Conservation (phyloP, 1,140 invertebrate genomes). For the Zaprionus lachaisei region DNA sequence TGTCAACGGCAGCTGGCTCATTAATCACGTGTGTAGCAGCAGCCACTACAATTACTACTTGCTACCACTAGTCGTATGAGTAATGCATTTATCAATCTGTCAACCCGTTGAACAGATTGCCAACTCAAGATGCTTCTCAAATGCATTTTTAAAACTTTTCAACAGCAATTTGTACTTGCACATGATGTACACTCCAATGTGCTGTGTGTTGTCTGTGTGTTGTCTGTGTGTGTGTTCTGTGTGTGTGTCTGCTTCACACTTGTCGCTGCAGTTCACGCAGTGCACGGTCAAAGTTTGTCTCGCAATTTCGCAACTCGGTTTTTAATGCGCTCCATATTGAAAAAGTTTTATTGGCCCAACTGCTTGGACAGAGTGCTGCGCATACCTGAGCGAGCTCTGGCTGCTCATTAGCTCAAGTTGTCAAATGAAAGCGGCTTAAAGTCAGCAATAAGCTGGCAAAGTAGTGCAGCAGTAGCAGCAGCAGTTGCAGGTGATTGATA, state of each 20-base stretch:
- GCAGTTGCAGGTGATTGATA: background rate
- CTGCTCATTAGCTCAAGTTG: conserved; percentile 45
- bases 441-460: conserved; percentile 37
- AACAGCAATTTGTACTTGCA: conserved; percentile 68
- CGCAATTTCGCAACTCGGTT: conserved; percentile 68
- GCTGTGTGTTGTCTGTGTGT: background rate
- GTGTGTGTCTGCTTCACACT: conserved; percentile 1
- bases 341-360: conserved; percentile 79
- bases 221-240: background rate
- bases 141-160: conserved; percentile 67
- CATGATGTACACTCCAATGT: conserved; percentile 47
- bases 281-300: conserved; percentile 67
- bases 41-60: background rate
- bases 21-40: conserved; percentile 21
- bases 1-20: conserved; percentile 43
- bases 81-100: conserved; percentile 61
- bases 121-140: conserved; percentile 32
- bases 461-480: background rate
- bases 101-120: conserved; percentile 17
- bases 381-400: conserved; percentile 51
- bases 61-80: conserved; percentile 56
- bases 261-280: conserved; percentile 36
- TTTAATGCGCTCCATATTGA: conserved; percentile 72
- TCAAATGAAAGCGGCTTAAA: conserved; percentile 23
- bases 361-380: conserved; percentile 27